phyloP scores from a whole-genome alignment of 2,797 vertebrate genomes.

The Harpagifer antarcticus region DNA sequence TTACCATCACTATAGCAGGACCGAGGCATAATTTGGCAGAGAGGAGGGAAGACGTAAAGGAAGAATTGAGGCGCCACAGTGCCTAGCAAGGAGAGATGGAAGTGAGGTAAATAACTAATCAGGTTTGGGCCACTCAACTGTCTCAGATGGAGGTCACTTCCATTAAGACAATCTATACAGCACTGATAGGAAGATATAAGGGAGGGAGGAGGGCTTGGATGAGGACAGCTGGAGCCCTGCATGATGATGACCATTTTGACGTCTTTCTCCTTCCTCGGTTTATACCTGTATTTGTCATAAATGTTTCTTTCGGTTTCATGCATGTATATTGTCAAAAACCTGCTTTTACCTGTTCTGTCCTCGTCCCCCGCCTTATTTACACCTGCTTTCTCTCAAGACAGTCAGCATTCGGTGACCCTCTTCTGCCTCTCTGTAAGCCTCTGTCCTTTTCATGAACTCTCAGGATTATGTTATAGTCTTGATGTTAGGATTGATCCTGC shows the following conservation, averaged over 20 bases:
- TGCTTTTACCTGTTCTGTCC: background rate
- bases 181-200: constrained; percentile 18
- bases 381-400: background rate
- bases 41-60: constrained; percentile 30
- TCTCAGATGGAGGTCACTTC: constrained; percentile 69
- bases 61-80: constrained; percentile 7
- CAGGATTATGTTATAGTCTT: background rate
- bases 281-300: background rate
- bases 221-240: constrained; percentile 20
- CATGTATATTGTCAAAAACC: background rate
- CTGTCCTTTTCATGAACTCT: background rate
- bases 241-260: constrained; percentile 39
- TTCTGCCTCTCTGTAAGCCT: constrained; percentile 31
- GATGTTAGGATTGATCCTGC: no score
- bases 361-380: background rate
- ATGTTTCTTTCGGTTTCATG: constrained; percentile 5
- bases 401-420: constrained; percentile 14
- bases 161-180: constrained; percentile 60
- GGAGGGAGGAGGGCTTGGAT: constrained; percentile 16
- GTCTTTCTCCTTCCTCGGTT: constrained; percentile 2
- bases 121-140: constrained; percentile 57
- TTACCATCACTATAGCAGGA: constrained; percentile 20
- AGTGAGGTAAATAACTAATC: constrained; percentile 64
- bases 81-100: constrained; percentile 34
- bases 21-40: constrained; percentile 15